Conservation (phyloP, 2,113 vertebrate genomes). For the Sprattus sprattus region DNA sequence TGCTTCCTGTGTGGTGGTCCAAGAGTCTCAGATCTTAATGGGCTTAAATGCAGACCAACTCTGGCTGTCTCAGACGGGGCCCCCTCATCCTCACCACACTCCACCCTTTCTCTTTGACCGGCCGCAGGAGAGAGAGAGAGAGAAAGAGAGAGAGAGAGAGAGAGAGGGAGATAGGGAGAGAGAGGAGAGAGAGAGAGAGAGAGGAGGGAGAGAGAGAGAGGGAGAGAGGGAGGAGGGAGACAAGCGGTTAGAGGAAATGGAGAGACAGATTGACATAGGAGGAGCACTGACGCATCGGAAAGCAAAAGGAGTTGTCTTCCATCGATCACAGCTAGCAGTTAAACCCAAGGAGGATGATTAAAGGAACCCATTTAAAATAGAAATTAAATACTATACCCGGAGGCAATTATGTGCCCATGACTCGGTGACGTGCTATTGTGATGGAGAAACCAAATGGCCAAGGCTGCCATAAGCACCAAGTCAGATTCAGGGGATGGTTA, state of each 20-base stretch:
- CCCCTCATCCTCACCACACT: slow-evolving; percentile 15
- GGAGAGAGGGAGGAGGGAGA: slow-evolving; percentile 21
- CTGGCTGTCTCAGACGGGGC: slow-evolving; percentile 1
- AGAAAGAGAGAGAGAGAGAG: slow-evolving; percentile 27
- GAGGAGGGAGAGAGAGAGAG: slow-evolving; percentile 27
- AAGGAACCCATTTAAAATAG: slow-evolving; percentile 51
- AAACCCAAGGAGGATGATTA: slow-evolving; percentile 56
- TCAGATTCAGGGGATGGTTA: slow-evolving; percentile 42
- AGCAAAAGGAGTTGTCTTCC: slow-evolving; percentile 48
- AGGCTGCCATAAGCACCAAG: slow-evolving; percentile 40
- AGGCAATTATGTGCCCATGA: slow-evolving; percentile 62
- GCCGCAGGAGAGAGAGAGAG: slow-evolving; percentile 29
- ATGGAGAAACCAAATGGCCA: slow-evolving; percentile 60
- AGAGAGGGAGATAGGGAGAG: not conserved
- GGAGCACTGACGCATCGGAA: slow-evolving; percentile 18
- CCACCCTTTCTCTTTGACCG: not conserved
- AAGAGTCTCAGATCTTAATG: slow-evolving; percentile 33
- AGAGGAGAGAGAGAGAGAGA: slow-evolving; percentile 26
- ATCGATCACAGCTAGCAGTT: slow-evolving; percentile 64
- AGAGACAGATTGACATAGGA: slow-evolving; percentile 19
- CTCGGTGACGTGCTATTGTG: slow-evolving; percentile 60
- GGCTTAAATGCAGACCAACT: slow-evolving; percentile 41
- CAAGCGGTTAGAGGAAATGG: not conserved
- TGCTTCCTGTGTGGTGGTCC: slow-evolving; percentile 39
- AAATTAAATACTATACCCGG: slow-evolving; percentile 64